Percentiles rank a stretch among this genome's conserved stretches.
These are phyloP conservation scores for Chiloscyllium punctatum DNA, from an alignment of 2,797 vertebrate species.

Conservation along the genomic window DNA sequence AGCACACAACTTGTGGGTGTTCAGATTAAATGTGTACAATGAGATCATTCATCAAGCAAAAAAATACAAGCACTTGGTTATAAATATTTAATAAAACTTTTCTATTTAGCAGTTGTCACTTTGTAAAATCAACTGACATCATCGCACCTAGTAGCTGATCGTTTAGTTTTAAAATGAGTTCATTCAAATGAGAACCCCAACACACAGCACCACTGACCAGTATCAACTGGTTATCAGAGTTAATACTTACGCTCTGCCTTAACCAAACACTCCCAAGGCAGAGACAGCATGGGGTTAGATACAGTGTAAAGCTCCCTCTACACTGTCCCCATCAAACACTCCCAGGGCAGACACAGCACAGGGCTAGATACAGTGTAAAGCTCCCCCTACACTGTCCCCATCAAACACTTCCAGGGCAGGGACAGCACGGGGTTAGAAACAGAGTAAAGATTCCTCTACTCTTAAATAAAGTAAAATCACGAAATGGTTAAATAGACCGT, in stretches of 20 bases:
- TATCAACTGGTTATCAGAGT: not conserved
- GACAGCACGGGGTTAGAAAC: not conserved
- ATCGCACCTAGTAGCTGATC: slow-evolving; percentile 5
- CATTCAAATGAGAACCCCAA: slow-evolving; percentile 21
- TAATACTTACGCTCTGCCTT: not conserved
- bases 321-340: not conserved
- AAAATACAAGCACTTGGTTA: not conserved
- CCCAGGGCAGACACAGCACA: not conserved
- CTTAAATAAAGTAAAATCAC: no score
- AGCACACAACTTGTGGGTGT: not conserved
- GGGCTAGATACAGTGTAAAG: not conserved
- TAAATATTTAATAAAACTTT: slow-evolving; percentile 35
- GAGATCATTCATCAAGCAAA: not conserved
- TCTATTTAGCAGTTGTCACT: slow-evolving; percentile 27
- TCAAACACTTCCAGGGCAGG: not conserved
- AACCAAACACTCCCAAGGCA: slow-evolving; percentile 4
- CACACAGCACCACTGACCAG: slow-evolving; percentile 26
- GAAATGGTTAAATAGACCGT: no score
- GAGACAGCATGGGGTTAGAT: not conserved
- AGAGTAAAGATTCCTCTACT: no score
- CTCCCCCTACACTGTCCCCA: not conserved
- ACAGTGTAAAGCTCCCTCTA: slow-evolving; percentile 16
- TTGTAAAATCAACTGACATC: slow-evolving; percentile 26
- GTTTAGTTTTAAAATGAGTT: slow-evolving; percentile 18
- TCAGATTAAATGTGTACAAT: not conserved